These are phyloP conservation scores for Ambastaia sidthimunki DNA, from an alignment of 2,797 vertebrate species.

Conservation along the genomic window DNA sequence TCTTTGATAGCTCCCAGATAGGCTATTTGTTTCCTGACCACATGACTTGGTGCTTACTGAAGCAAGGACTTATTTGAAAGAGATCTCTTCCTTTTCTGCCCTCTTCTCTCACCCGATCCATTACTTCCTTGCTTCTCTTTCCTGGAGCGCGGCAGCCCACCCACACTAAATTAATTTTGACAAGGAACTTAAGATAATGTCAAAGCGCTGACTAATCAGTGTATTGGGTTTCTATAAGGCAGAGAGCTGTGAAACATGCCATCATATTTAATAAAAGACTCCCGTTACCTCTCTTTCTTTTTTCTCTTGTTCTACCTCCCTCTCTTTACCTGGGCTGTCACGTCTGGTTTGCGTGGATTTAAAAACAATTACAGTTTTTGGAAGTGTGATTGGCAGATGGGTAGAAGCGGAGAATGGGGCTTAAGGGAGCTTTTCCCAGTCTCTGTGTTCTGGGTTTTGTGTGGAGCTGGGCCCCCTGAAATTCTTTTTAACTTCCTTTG, in stretches of 20 bases:
- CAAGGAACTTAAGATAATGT: constrained; percentile 83
- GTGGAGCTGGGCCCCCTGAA: constrained; percentile 50
- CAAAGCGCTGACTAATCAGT: constrained; percentile 83
- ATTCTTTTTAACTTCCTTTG: constrained; percentile 47
- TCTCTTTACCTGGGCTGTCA: constrained; percentile 46
- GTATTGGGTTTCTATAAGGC: constrained; percentile 82
- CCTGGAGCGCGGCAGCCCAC: constrained; percentile 72
- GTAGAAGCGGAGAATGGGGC: constrained; percentile 46
- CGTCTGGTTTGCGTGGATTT: constrained; percentile 41
- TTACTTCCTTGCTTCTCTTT: constrained; percentile 64
- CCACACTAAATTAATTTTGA: constrained; percentile 83
- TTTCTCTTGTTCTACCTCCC: constrained; percentile 64
- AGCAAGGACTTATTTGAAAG: constrained; percentile 79
- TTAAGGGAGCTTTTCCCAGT: constrained; percentile 55
- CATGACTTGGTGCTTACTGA: constrained; percentile 77
- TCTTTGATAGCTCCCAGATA: constrained; percentile 76
- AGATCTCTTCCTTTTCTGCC: constrained; percentile 71
- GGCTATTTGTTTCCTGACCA: constrained; percentile 78
- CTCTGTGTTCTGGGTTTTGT: constrained; percentile 50
- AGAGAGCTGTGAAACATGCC: constrained; percentile 79
- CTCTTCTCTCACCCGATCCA: constrained; percentile 59
- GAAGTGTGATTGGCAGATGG: constrained; percentile 55
- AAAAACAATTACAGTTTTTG: constrained; percentile 56
- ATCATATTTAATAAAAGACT: constrained; percentile 84
- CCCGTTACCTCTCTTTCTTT: constrained; percentile 69